Evolutionary conservation across 2,797 vertebrate genomes (phyloP), one percentile per base, ranked within the genome.

Genomic region (Enteromius mattozi): DNA sequence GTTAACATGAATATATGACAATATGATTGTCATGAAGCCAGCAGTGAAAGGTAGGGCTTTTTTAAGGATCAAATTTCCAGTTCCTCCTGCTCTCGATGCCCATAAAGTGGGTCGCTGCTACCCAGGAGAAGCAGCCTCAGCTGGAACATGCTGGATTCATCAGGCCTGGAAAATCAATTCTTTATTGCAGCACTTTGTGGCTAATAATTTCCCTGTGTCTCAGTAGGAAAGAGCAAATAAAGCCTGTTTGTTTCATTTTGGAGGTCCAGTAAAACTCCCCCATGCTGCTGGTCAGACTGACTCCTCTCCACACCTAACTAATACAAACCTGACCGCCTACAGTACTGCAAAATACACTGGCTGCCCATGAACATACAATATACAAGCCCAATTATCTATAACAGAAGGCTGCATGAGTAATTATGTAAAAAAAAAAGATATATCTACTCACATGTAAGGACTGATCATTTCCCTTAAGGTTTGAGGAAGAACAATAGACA

Each of bases 71-170:
- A 89, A 91, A 92, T 92, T 92, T 93, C 90, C 89, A 89, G 83
- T 82, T 87, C 66, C 63, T 86, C 86, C 86, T 82, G 27, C 89
- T 89, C 85, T 88, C 85, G 70, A 69, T 86, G 85, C 80, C 84
- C 84, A 82, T 85, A 89, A 88, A 91, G 86, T 85, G 83, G 82
- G 77, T 79, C 47, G 77, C 59, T 71, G 59, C 84, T 87, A 90
- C 90, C 90, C 88, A 91, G 87, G 86, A 90, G 88, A 86, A 88
- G 87, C 87, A 88, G 93, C 81, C 91, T 91, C 91, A 93, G 91
- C 92, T 92, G 91, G 90, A 91, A 90, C 92, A 91, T 89, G 83
- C 91, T 91, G 90, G 84, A 94, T 92, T 92, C 91, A 94, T 95
- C 92, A 93, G 61, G 40, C 5, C 89, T 91, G 89, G 88, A 93